Evolutionary conservation across 2,888 invertebrate species (phyloP), one percentile per base, ranked within the genome.

Genomic region (Brachyopa scutellaris): DNA sequence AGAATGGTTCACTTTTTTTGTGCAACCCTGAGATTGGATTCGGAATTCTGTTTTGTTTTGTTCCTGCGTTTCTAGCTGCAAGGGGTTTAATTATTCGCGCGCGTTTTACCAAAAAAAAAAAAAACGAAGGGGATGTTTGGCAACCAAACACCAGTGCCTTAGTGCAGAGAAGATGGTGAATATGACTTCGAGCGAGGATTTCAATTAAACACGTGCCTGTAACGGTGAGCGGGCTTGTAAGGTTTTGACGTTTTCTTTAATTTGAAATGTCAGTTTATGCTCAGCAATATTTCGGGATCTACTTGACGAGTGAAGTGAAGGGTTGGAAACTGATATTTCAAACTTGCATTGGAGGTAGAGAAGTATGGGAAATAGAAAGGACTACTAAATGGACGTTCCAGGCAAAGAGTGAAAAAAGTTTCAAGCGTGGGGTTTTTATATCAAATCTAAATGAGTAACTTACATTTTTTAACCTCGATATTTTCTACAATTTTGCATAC

Each of bases 71-170:
- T 23, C n/a, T 29, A 1, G 9, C 13, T 33, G 19, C 17, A 59
- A 53, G 64, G 74, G 76, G 74, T 76, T 70, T 57, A 64, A 80
- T 69, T 70, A 69, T 70, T 74, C 62, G 57, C 67, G 49, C 29
- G 72, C 53, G 47, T 29, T 51, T 51, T n/a, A 17, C 3, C 11
- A 59, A 23, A 45, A 38, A 42, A 13, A 31, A 6, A 26, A 26
- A 26, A 26, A 26, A n/a, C 23, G 47, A 15, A 47, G 57, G 72
- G 51, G 67, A 59, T 19, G 74, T 36, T 74, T 19, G 42, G 80
- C 70, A 80, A 80, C 64, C 53, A 31, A 57, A 76, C 57, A 76
- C 76, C 74, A 74, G 9, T 66, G 40, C 13, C 33, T 6, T 55
- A 31, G 7, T 9, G 23, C 19, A 55, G 26, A 69, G 47, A 64